These are phyloP conservation scores for Charina bottae DNA, from an alignment of 2,113 vertebrate genomes.

Conservation along the genomic window DNA sequence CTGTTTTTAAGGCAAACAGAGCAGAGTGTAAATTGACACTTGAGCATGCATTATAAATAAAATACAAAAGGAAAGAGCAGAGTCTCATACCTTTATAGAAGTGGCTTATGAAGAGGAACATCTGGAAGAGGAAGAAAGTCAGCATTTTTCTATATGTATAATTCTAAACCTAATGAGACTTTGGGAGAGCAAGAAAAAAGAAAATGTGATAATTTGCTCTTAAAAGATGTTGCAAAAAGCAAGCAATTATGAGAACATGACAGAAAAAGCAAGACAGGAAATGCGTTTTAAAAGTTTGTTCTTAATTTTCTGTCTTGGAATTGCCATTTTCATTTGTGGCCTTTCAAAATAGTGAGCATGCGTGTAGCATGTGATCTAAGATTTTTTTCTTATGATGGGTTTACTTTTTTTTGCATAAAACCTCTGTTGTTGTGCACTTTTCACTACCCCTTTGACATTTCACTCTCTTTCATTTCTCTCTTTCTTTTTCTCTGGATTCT, in stretches of 20 bases:
- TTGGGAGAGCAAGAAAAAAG: neutral
- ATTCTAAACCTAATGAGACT: neutral
- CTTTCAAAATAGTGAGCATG: neutral
- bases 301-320: neutral
- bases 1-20: slow-evolving; percentile 6
- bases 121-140: neutral
- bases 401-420: neutral
- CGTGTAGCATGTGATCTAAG: neutral
- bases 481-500: neutral
- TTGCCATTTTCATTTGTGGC: neutral
- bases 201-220: neutral
- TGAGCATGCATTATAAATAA: slow-evolving; percentile 34
- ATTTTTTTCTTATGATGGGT: neutral
- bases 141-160: neutral
- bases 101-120: neutral
- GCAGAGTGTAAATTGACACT: slow-evolving; percentile 56
- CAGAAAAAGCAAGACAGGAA: neutral
- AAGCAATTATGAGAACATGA: neutral
- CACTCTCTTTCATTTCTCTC: too few relatives aligned
- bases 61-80: slow-evolving; percentile 17
- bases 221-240: neutral
- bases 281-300: neutral
- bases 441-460: neutral
- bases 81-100: neutral
- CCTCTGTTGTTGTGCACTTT: neutral